These are phyloP conservation scores for Brenthis ino DNA, from an alignment of 2,888 invertebrate species.

Conservation along the genomic window DNA sequence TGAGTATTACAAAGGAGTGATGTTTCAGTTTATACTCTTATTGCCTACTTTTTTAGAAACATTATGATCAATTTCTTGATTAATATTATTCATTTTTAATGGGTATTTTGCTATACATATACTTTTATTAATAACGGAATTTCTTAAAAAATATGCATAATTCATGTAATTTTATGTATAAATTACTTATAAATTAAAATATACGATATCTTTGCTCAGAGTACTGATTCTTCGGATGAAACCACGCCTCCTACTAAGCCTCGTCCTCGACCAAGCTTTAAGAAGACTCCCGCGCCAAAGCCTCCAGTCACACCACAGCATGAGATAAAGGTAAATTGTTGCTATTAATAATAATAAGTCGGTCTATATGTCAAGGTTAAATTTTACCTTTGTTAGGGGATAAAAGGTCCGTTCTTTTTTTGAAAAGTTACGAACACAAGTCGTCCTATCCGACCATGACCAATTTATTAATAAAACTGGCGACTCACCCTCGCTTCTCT, in stretches of 20 bases:
- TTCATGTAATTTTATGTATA: not conserved
- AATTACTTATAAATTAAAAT: not conserved
- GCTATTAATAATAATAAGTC: not conserved
- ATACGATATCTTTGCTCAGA: constrained; percentile 49
- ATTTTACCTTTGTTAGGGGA: not conserved
- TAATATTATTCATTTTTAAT: no score
- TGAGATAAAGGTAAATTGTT: constrained; percentile 65
- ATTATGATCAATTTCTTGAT: no score
- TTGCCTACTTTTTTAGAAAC: no score
- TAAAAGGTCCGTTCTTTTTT: no score
- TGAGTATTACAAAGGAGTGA: no score
- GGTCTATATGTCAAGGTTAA: not conserved
- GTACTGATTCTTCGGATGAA: constrained; percentile 76
- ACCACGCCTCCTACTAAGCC: constrained; percentile 58
- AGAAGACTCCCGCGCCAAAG: constrained; percentile 58
- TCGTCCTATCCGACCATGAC: no score
- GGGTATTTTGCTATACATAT: no score
- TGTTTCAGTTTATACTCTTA: no score
- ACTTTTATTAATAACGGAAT: no score
- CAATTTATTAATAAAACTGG: no score
- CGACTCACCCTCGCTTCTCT: no score
- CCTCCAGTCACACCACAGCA: constrained; percentile 55
- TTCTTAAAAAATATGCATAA: not conserved
- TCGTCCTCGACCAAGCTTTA: constrained; percentile 51
- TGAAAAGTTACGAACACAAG: no score